Base-by-base conservation (phyloP, 1,140 invertebrate genomes). In the Bombus sibiricus region DNA sequence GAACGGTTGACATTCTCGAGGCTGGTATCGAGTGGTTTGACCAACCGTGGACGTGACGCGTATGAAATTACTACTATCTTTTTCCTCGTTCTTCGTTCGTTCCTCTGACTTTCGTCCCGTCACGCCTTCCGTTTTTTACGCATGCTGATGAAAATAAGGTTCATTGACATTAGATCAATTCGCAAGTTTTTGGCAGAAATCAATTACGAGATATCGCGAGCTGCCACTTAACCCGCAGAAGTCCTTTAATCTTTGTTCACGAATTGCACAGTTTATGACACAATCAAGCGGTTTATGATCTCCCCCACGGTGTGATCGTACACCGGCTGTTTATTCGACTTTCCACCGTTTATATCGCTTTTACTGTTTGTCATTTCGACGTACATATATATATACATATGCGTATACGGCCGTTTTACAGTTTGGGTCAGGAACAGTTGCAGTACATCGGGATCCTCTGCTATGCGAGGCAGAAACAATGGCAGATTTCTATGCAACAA, bases 1-100 rank as follows among this genome's bases (percentile, higher is more conserved):
- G 87, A 90, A 71, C 84, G 68, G 92, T 92, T 93, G 92, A 92
- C 92, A 93, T 93, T 93, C 92, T 90, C 87, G 81, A 92, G 86
- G 81, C 88, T 83, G 85, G 91, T 91, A 88, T 85, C 90, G 89
- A 91, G 82, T 66, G 69, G 90, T 88, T 86, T 83, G 90, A 89
- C 90, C 90, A 86, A 89, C 74, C 90, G 80, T 89, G 89, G 72
- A 91, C 86, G 88, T 91, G 90, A 91, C 89, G 87, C 76, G 90
- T 91, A 88, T 92, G 89, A 91, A 91, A 89, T 90, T 92, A 88
- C 86, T 84, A 82, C 82, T 86, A 62, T 81, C 75, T 78, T 71
- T 86, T 32, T 25, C 28, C 84, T 77, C 75, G 69, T 86, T 53
- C 73, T 78, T 78, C 57, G 10, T 47, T 39, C 64, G 22, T 64